A percentile compares a stretch with the other conserved stretches of the same genome.
phyloP scores from a whole-genome alignment of 1,140 invertebrate genomes.

The Temnothorax curvispinosus region DNA sequence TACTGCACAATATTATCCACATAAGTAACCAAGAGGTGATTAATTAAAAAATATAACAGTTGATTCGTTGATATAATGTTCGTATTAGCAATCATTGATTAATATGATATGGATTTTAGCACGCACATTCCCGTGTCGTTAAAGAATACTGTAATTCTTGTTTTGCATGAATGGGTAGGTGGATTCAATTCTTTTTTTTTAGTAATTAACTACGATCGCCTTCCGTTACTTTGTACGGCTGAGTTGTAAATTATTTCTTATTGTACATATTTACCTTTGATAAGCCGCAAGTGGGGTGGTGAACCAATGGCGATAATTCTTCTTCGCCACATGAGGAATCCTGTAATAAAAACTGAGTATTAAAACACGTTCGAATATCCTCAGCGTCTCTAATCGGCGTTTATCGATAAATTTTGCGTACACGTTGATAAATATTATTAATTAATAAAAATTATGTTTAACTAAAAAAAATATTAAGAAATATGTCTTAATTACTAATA shows the following conservation, averaged over 20 bases:
- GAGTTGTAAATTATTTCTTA: constrained; percentile 63
- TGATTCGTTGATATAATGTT: not conserved
- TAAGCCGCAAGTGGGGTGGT: constrained; percentile 69
- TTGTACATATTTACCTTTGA: constrained; percentile 76
- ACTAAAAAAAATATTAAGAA: not conserved
- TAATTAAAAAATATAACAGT: not conserved
- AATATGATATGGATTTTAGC: not conserved
- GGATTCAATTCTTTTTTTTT: constrained; percentile 1
- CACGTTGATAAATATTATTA: not conserved
- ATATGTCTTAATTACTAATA: not conserved
- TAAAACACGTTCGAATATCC: constrained; percentile 26
- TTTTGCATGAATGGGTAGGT: not conserved
- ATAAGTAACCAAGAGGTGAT: not conserved
- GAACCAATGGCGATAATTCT: constrained; percentile 75
- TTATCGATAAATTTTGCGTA: not conserved
- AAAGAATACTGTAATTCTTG: constrained; percentile 14
- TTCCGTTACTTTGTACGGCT: not conserved
- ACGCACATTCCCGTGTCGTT: not conserved
- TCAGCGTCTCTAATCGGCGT: not conserved
- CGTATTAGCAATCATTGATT: constrained; percentile 1
- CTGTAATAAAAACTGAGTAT: constrained; percentile 71
- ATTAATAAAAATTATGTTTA: not conserved
- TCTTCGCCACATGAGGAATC: constrained; percentile 81
- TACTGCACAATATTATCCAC: not conserved
- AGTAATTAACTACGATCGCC: constrained; percentile 38